These are phyloP conservation scores for Hippasteria phrygiana DNA, from an alignment of 53 echinoderm and acorn worm genomes.

Conservation along the genomic window DNA sequence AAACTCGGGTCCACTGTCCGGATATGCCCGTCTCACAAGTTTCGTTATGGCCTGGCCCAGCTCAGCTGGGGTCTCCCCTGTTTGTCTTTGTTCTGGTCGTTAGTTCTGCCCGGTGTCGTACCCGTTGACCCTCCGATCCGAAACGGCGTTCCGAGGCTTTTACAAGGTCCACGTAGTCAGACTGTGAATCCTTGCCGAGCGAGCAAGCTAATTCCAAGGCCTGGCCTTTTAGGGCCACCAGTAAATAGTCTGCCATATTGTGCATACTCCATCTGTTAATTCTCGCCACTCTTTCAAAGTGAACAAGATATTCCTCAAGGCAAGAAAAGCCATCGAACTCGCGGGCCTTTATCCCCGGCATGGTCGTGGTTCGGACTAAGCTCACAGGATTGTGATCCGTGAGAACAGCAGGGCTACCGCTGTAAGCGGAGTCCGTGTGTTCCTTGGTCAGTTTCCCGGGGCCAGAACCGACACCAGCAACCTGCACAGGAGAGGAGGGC, in stretches of 20 bases:
- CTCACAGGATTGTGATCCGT: not conserved
- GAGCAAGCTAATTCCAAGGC: too few relatives aligned
- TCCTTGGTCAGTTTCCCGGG: not conserved
- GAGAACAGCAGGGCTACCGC: conserved; percentile 3
- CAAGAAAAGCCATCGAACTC: conserved; percentile 3
- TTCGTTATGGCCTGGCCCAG: too few relatives aligned
- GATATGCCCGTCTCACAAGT: not conserved
- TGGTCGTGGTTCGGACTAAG: not conserved
- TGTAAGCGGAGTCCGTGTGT: not conserved
- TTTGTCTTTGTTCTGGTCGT: too few relatives aligned
- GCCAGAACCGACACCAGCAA: not conserved
- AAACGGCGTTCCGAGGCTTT: too few relatives aligned
- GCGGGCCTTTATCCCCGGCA: conserved; percentile 1
- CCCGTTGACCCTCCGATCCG: too few relatives aligned
- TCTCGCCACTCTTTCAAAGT: not conserved
- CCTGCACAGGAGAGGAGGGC: not conserved
- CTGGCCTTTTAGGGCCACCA: too few relatives aligned
- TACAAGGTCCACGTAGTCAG: too few relatives aligned
- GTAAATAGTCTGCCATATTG: not conserved
- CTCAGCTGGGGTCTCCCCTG: too few relatives aligned
- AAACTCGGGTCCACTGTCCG: conserved; percentile 2
- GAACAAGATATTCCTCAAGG: conserved; percentile 5
- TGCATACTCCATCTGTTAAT: not conserved
- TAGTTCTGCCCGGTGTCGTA: too few relatives aligned
- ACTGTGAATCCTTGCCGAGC: too few relatives aligned